Evolutionary conservation across 2,888 invertebrate genomes (phyloP).

Genomic region (Pristionchus fissidentatus): DNA sequence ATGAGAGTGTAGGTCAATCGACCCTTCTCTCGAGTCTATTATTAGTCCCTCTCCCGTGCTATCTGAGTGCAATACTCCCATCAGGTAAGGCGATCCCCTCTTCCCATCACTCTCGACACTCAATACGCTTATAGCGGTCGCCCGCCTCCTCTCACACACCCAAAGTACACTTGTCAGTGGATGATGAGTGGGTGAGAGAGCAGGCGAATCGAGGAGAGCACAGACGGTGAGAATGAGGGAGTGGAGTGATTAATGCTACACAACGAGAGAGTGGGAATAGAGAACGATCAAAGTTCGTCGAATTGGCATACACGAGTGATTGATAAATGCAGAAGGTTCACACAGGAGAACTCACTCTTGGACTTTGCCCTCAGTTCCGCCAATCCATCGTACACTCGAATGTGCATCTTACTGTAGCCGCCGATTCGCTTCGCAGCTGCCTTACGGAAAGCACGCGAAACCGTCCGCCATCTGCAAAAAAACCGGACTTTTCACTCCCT

Average conservation of each 20-base stretch:
- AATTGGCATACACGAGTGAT: no score
- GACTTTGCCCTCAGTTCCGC: conserved; percentile 56
- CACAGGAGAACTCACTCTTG: conserved; percentile 47
- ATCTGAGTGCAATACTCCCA: no score
- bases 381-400: conserved; percentile 66
- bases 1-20: no score
- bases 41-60: background rate
- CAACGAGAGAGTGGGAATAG: background rate
- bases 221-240: background rate
- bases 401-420: conserved; percentile 62
- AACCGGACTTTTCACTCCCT: no score
- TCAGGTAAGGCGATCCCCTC: conserved; percentile 35
- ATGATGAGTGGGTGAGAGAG: background rate
- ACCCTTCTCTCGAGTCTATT: conserved; percentile 13
- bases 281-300: conserved; percentile 8
- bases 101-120: conserved; percentile 42
- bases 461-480: conserved; percentile 64
- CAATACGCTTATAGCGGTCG: conserved; percentile 38
- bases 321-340: no score
- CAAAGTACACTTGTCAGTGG: conserved; percentile 41
- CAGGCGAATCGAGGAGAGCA: background rate
- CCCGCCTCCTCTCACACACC: background rate
- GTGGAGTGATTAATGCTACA: background rate
- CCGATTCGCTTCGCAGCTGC: conserved; percentile 59
- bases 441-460: conserved; percentile 60